Evolutionary conservation across 2,888 invertebrate species (phyloP).

Genomic region (Melanotus villosus): DNA sequence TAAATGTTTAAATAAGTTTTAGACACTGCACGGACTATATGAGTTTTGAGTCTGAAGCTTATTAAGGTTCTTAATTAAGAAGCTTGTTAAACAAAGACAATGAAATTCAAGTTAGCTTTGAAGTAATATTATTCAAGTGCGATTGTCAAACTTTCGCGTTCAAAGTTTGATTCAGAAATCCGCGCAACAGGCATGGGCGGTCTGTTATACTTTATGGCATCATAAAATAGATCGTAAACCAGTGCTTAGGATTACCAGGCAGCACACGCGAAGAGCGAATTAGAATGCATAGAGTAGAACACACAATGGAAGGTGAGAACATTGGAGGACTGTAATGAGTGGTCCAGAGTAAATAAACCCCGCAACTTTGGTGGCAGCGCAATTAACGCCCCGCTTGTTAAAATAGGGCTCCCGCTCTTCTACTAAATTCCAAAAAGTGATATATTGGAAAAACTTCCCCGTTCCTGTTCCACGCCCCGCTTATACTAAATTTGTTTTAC

Average conservation of each 20-base stretch:
- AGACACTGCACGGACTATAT: too few relatives aligned
- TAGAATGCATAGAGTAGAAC: slow-evolving; percentile 29
- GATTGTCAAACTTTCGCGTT: neutral
- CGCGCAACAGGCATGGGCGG: slow-evolving; percentile 24
- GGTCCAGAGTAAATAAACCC: slow-evolving; percentile 31
- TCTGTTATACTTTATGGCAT: slow-evolving; percentile 23
- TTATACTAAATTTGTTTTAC: neutral
- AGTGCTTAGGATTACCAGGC: slow-evolving; percentile 18
- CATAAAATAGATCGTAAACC: slow-evolving; percentile 32
- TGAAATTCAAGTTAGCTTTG: slow-evolving; percentile 13
- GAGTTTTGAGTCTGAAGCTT: too few relatives aligned
- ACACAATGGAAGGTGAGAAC: slow-evolving; percentile 34
- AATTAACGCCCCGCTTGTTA: slow-evolving; percentile 18
- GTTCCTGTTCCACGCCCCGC: neutral
- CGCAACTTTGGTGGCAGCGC: slow-evolving; percentile 22
- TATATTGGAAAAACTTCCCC: slow-evolving; percentile 10
- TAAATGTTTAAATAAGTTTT: too few relatives aligned
- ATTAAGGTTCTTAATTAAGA: too few relatives aligned
- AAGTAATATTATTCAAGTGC: neutral
- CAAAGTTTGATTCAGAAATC: slow-evolving; percentile 10
- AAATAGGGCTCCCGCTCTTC: neutral
- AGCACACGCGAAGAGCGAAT: slow-evolving; percentile 25
- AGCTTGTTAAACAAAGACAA: slow-evolving; percentile 7
- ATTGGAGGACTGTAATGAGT: slow-evolving; percentile 28
- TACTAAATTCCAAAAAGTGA: slow-evolving; percentile 12